Conservation (phyloP, 2,888 invertebrate genomes). For the Pimpla rufipes region DNA sequence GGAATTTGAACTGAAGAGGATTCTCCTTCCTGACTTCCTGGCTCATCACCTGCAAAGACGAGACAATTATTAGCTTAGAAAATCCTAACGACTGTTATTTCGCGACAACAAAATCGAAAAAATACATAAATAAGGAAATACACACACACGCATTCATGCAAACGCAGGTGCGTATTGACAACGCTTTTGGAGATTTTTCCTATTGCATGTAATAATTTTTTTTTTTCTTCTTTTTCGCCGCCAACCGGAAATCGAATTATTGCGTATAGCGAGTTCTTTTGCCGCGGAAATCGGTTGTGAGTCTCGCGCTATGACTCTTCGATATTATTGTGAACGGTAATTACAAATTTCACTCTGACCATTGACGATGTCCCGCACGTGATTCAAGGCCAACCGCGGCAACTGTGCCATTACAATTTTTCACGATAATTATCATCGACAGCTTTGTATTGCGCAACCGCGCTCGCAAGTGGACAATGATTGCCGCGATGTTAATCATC, state of each 20-base stretch:
- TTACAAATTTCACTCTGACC: slow-evolving; percentile 76
- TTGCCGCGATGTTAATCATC: slow-evolving; percentile 33
- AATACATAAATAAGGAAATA: slow-evolving; percentile 25
- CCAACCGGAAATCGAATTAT: slow-evolving; percentile 7
- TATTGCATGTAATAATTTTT: not conserved
- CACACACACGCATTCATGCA: slow-evolving; percentile 34
- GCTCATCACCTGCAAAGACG: slow-evolving; percentile 93
- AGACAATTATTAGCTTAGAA: slow-evolving; percentile 48
- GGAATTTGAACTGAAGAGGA: slow-evolving; percentile 99
- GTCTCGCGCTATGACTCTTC: slow-evolving; percentile 45
- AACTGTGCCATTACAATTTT: slow-evolving; percentile 70
- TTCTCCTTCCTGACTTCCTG: slow-evolving; percentile 99
- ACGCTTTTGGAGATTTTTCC: not conserved
- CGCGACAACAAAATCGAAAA: slow-evolving; percentile 32
- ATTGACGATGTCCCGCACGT: slow-evolving; percentile 53
- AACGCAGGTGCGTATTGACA: slow-evolving; percentile 33
- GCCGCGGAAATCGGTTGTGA: slow-evolving; percentile 31
- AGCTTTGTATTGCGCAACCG: slow-evolving; percentile 72
- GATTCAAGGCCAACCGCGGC: slow-evolving; percentile 75
- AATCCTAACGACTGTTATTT: slow-evolving; percentile 6
- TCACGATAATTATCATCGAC: slow-evolving; percentile 74
- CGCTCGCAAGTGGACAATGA: slow-evolving; percentile 46
- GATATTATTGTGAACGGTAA: slow-evolving; percentile 30
- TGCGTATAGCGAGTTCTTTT: slow-evolving; percentile 11
- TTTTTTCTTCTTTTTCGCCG: not conserved